These are phyloP conservation scores for Eurytoma adleriae DNA, from an alignment of 2,888 invertebrate genomes.

Conservation along the genomic window DNA sequence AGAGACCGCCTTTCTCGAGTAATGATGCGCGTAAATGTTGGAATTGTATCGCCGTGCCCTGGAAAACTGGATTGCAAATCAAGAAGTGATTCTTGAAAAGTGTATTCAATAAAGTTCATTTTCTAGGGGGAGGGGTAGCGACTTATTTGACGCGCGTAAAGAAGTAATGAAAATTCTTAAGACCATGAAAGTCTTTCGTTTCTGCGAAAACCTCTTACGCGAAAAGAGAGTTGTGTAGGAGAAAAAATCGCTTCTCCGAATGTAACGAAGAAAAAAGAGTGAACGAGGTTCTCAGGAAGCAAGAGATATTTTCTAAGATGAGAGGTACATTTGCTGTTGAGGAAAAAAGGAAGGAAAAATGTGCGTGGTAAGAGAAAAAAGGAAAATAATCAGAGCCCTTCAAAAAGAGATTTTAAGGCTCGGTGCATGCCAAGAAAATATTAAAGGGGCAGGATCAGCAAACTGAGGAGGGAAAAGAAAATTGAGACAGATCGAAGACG, in stretches of 20 bases:
- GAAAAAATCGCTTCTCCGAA: background rate
- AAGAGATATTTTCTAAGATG: slow-evolving; percentile 1
- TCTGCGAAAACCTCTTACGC: background rate
- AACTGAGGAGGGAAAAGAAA: slow-evolving; percentile 39
- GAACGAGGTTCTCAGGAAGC: background rate
- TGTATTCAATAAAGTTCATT: no score
- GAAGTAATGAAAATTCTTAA: background rate
- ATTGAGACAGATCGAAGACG: slow-evolving; percentile 41
- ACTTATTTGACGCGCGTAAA: no score
- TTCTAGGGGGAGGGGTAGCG: no score
- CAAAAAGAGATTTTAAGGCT: background rate
- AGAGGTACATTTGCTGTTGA: background rate
- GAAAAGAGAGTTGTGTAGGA: background rate
- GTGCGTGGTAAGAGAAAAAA: background rate
- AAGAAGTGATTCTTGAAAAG: no score
- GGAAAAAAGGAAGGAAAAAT: background rate
- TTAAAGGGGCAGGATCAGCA: slow-evolving; percentile 42
- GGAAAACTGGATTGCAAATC: no score
- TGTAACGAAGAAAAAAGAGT: background rate
- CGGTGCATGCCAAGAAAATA: slow-evolving; percentile 26
- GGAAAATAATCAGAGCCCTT: slow-evolving; percentile 3
- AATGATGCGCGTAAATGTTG: no score
- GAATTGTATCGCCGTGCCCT: no score
- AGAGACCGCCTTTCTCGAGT: no score
- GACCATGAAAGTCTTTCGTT: background rate